Conservation (phyloP, 2,888 invertebrate species). For the Lomographa bimaculata region DNA sequence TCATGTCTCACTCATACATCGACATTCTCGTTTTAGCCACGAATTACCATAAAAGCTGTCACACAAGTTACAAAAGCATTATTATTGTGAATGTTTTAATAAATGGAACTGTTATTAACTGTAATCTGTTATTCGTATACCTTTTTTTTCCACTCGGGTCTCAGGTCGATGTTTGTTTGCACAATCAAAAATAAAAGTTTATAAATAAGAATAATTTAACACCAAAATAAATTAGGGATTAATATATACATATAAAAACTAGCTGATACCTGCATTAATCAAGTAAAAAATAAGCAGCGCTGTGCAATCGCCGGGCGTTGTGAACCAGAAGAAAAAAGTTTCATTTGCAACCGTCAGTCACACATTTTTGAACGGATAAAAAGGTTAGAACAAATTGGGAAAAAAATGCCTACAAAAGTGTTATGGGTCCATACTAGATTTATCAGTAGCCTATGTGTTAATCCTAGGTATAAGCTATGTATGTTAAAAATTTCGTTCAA, state of each 20-base stretch:
- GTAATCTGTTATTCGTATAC: conserved; percentile 47
- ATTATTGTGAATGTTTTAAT: conserved; percentile 19
- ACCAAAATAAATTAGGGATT: conserved; percentile 1
- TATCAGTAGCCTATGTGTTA: too few species aligned
- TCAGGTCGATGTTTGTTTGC: conserved; percentile 76
- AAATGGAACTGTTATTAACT: conserved; percentile 22
- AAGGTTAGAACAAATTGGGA: too few species aligned
- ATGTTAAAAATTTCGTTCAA: too few species aligned
- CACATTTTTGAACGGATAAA: too few species aligned
- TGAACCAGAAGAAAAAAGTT: too few species aligned
- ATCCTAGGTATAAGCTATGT: too few species aligned
- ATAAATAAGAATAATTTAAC: conserved; percentile 18
- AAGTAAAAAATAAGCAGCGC: too few species aligned
- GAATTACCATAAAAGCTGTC: conserved; percentile 5
- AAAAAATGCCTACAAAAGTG: too few species aligned
- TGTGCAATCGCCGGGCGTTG: too few species aligned
- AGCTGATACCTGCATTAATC: too few species aligned
- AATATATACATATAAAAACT: neutral
- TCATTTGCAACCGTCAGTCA: too few species aligned
- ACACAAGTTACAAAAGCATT: conserved; percentile 24
- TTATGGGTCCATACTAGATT: too few species aligned
- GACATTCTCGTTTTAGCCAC: conserved; percentile 8
- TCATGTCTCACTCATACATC: conserved; percentile 3
- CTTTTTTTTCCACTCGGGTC: conserved; percentile 78
- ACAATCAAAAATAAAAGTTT: conserved; percentile 64